These are phyloP conservation scores for Karalla daura DNA, from an alignment of 2,797 vertebrate species.

Conservation along the genomic window DNA sequence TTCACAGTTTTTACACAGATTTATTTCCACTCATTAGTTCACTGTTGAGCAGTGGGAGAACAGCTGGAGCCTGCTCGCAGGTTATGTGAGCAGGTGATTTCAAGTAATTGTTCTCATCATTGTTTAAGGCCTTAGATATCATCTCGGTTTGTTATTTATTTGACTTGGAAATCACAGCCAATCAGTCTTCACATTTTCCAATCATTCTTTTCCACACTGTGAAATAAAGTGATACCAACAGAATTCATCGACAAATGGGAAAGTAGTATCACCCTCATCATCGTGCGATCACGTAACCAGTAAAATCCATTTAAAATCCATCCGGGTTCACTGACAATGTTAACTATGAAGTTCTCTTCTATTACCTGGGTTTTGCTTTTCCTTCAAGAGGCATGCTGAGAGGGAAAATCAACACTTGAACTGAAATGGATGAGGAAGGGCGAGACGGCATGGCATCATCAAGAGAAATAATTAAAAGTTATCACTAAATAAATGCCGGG, in stretches of 20 bases:
- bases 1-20: background rate
- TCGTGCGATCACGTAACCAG: too few species aligned
- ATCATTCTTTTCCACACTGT: background rate
- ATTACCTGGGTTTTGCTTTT: conserved; percentile 14
- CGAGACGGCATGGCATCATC: background rate
- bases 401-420: conserved; percentile 33
- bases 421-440: conserved; percentile 4
- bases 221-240: too few species aligned
- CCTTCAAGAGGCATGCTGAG: conserved; percentile 31
- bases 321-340: conserved; percentile 11
- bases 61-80: conserved; percentile 42
- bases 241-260: background rate
- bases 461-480: conserved; percentile 15
- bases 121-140: conserved; percentile 20
- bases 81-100: conserved; percentile 20
- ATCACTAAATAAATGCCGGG: conserved; percentile 9
- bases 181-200: background rate
- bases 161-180: background rate
- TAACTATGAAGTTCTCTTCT: conserved; percentile 26
- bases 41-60: conserved; percentile 12
- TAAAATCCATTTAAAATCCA: conserved; percentile 46
- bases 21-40: conserved; percentile 12
- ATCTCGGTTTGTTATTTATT: conserved; percentile 24
- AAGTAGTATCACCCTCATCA: background rate
- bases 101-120: conserved; percentile 18